Conservation (phyloP, 2,888 invertebrate species). For the Octonoba sinensis region DNA sequence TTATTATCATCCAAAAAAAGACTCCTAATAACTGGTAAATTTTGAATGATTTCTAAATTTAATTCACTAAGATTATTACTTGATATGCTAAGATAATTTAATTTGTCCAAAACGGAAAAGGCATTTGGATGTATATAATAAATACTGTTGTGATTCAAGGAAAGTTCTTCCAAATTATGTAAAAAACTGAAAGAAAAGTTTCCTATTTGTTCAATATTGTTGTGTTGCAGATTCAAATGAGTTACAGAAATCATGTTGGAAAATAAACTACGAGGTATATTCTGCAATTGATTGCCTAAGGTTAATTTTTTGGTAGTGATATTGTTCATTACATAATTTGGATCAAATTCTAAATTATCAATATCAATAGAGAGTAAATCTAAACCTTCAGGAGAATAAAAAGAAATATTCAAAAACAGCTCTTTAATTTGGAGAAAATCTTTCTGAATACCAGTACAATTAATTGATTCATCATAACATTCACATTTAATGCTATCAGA, state of each 20-base stretch:
- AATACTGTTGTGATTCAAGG: slow-evolving; percentile 10
- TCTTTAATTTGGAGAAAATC: slow-evolving; percentile 1
- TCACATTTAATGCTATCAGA: slow-evolving; percentile 23
- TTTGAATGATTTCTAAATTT: slow-evolving; percentile 11
- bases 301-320: slow-evolving; percentile 17
- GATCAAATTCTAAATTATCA: slow-evolving; percentile 8
- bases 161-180: slow-evolving; percentile 19
- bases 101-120: slow-evolving; percentile 26
- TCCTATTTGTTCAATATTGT: slow-evolving; percentile 10
- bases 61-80: slow-evolving; percentile 3
- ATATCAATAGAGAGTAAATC: slow-evolving; percentile 6
- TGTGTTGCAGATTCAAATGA: slow-evolving; percentile 13
- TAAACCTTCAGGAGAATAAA: slow-evolving; percentile 3
- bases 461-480: slow-evolving; percentile 4
- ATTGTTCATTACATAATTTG: slow-evolving; percentile 2
- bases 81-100: slow-evolving; percentile 13
- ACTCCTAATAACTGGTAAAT: slow-evolving; percentile 17
- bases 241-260: slow-evolving; percentile 3
- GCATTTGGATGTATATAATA: neutral
- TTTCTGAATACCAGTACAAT: slow-evolving; percentile 14
- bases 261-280: slow-evolving; percentile 4
- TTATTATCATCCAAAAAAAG: slow-evolving; percentile 17
- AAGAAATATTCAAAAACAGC: slow-evolving; percentile 10
- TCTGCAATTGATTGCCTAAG: slow-evolving; percentile 3
- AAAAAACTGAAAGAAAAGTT: slow-evolving; percentile 8